These are phyloP conservation scores for Ptychochromis oligacanthus DNA, from an alignment of 2,113 vertebrate genomes.

Conservation along the genomic window DNA sequence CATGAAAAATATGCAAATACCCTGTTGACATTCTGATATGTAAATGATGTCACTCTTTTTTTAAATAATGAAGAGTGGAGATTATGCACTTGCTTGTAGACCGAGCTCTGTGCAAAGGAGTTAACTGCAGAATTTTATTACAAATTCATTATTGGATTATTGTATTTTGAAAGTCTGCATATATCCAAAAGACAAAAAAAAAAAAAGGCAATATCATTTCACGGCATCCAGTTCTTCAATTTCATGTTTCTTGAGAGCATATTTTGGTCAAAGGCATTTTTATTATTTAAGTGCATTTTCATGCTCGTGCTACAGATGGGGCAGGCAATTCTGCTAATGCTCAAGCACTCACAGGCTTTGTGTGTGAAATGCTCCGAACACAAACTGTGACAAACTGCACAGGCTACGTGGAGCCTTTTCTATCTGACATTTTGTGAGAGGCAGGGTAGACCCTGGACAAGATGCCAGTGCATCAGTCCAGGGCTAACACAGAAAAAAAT, in stretches of 20 bases:
- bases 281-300: neutral
- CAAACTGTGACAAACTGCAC: slow-evolving; percentile 28
- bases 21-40: slow-evolving; percentile 59
- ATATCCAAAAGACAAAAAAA: neutral
- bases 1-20: slow-evolving; percentile 60
- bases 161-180: neutral
- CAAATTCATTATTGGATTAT: neutral
- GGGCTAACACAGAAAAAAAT: neutral
- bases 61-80: slow-evolving; percentile 31
- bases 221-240: neutral
- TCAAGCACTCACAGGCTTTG: neutral
- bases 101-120: neutral
- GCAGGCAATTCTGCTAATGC: neutral
- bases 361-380: slow-evolving; percentile 2
- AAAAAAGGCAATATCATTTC: neutral
- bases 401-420: neutral
- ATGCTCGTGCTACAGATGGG: neutral
- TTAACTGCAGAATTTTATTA: neutral
- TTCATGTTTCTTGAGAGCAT: neutral
- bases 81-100: slow-evolving; percentile 22
- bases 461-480: neutral
- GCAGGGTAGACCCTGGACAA: neutral
- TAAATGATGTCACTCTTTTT: slow-evolving; percentile 44
- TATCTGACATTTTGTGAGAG: neutral
- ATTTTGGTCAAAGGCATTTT: neutral